Conservation (phyloP, 2,113 vertebrate species). For the Marmota flaviventris region DNA sequence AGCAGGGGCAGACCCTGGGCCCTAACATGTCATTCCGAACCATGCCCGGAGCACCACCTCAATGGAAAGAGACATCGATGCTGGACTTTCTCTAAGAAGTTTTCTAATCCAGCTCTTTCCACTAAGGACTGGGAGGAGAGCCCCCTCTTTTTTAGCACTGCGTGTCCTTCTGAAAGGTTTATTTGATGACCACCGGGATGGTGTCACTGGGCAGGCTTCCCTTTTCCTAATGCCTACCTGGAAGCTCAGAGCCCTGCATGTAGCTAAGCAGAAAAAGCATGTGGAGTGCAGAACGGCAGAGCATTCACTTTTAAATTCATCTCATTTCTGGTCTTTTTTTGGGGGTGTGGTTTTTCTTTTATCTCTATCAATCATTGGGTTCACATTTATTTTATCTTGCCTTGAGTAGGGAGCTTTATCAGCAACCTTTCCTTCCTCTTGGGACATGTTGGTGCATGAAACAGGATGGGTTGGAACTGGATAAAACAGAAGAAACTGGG, state of each 20-base stretch:
- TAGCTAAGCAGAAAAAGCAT: neutral
- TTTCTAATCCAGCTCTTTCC: neutral
- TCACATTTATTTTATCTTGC: slow-evolving; percentile 19
- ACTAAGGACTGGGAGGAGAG: neutral
- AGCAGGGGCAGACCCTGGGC: neutral
- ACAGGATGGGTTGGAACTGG: neutral
- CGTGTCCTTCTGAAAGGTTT: no score
- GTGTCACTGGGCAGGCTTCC: neutral
- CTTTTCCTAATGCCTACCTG: neutral
- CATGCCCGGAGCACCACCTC: neutral
- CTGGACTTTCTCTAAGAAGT: neutral
- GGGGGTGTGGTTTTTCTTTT: neutral
- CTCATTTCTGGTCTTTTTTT: neutral
- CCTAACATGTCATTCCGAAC: rapidly evolving
- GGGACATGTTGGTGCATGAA: neutral
- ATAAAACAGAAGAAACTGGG: neutral
- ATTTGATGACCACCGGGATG: neutral
- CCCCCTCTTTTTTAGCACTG: neutral
- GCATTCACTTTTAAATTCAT: neutral
- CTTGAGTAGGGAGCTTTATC: neutral
- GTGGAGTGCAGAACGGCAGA: neutral
- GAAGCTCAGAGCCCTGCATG: neutral
- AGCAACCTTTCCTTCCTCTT: neutral
- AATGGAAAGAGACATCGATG: neutral
- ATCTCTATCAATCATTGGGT: neutral